phyloP scores from a whole-genome alignment of 2,113 vertebrate species.

The Ciconia boyciana region DNA sequence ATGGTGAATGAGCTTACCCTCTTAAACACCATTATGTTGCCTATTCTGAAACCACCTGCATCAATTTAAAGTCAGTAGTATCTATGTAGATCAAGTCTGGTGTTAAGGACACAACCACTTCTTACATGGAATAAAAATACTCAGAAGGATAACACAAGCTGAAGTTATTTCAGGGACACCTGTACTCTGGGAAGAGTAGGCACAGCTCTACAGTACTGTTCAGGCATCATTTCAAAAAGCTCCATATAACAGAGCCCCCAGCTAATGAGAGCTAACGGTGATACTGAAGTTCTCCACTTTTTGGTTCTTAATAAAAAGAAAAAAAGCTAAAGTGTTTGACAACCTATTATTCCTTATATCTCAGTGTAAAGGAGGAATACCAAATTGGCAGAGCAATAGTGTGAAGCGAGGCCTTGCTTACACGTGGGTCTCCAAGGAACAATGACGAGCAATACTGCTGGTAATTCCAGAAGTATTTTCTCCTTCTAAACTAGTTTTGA shows the following conservation, averaged over 20 bases:
- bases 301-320: conserved; percentile 13
- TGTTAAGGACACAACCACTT: neutral
- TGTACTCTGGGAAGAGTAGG: neutral
- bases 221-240: neutral
- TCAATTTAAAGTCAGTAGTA: neutral
- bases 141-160: neutral
- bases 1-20: neutral
- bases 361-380: neutral
- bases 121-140: neutral
- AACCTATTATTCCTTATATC: neutral
- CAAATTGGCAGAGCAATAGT: neutral
- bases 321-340: neutral
- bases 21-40: neutral
- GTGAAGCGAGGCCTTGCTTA: neutral
- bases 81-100: neutral
- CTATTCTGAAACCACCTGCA: neutral
- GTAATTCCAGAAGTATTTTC: neutral
- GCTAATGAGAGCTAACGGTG: neutral
- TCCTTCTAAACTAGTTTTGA: neutral
- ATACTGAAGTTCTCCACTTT: neutral
- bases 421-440: neutral
- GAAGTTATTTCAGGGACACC: neutral
- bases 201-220: neutral
- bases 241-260: neutral
- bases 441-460: neutral